These are phyloP conservation scores for Lagopus leucura DNA, from an alignment of 2,113 vertebrate genomes.

Conservation along the genomic window DNA sequence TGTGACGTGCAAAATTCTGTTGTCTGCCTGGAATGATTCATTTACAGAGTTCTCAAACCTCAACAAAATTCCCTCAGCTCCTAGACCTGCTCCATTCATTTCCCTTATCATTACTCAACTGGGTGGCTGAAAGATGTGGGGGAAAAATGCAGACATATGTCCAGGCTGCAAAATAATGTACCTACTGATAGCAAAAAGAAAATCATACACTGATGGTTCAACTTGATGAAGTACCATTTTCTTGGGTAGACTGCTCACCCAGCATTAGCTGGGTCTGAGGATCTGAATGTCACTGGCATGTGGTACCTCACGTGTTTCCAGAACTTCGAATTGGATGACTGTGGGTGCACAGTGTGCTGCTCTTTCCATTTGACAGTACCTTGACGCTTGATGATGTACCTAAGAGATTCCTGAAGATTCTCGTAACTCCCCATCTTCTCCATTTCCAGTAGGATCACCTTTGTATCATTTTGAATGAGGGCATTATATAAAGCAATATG, in stretches of 20 bases:
- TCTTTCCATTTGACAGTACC: conserved; percentile 79
- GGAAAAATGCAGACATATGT: background rate
- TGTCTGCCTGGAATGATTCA: background rate
- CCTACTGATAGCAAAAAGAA: background rate
- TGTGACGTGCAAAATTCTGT: background rate
- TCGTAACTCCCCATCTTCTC: background rate
- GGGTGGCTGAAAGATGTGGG: background rate
- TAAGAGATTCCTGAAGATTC: conserved; percentile 72
- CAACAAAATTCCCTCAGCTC: background rate
- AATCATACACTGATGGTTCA: background rate
- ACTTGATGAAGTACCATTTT: background rate
- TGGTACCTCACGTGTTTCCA: conserved; percentile 81
- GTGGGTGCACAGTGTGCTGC: background rate
- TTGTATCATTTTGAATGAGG: conserved; percentile 70
- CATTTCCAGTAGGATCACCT: conserved; percentile 79
- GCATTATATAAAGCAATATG: conserved; percentile 74
- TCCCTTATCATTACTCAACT: accelerated
- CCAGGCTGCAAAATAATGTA: background rate
- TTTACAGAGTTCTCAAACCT: background rate
- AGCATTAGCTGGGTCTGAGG: background rate
- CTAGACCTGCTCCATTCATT: background rate
- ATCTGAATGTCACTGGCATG: conserved; percentile 63
- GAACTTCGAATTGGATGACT: conserved; percentile 67
- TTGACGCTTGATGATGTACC: conserved; percentile 72
- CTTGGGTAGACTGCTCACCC: background rate